A percentile compares a stretch with the other conserved stretches of the same genome.
These are phyloP conservation scores for Brassicogethes aeneus DNA, from an alignment of 2,888 invertebrate species.

Conservation along the genomic window DNA sequence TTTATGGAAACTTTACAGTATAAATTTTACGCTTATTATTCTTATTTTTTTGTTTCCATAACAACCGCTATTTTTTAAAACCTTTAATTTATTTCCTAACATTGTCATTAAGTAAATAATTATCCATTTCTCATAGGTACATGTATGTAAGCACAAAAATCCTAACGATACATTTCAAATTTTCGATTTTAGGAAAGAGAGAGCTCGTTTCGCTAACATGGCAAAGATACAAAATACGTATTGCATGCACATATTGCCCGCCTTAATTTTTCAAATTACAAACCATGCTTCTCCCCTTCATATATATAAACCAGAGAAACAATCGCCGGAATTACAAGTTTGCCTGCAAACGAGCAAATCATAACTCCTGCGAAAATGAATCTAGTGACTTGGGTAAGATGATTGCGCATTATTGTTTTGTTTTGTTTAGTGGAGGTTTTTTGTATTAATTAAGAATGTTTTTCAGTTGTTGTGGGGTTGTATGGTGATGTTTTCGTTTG, in stretches of 20 bases:
- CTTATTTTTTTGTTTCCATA: too few relatives aligned
- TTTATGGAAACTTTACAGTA: too few relatives aligned
- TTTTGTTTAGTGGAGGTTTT: conserved; percentile 2
- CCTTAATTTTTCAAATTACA: neutral
- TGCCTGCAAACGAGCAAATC: neutral
- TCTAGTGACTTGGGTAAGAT: conserved; percentile 21
- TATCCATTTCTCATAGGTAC: too few relatives aligned
- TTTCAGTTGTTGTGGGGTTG: conserved; percentile 22
- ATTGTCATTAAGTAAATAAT: too few relatives aligned
- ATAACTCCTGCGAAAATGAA: conserved; percentile 8
- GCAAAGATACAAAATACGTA: neutral
- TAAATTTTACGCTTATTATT: too few relatives aligned
- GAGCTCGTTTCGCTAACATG: neutral
- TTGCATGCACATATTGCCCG: neutral
- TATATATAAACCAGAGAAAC: neutral
- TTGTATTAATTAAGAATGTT: conserved; percentile 2
- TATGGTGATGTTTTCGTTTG: conserved; percentile 15
- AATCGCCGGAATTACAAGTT: neutral
- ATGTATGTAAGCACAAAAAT: too few relatives aligned
- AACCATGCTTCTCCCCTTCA: neutral
- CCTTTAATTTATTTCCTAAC: too few relatives aligned
- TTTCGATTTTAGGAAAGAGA: neutral
- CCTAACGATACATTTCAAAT: too few relatives aligned
- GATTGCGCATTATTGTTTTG: too few relatives aligned
- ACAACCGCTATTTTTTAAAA: too few relatives aligned